Percentiles rank a stretch among this genome's conserved stretches.
phyloP scores from a whole-genome alignment of 2,888 invertebrate species.

The Lissocephala sabroskyi region DNA sequence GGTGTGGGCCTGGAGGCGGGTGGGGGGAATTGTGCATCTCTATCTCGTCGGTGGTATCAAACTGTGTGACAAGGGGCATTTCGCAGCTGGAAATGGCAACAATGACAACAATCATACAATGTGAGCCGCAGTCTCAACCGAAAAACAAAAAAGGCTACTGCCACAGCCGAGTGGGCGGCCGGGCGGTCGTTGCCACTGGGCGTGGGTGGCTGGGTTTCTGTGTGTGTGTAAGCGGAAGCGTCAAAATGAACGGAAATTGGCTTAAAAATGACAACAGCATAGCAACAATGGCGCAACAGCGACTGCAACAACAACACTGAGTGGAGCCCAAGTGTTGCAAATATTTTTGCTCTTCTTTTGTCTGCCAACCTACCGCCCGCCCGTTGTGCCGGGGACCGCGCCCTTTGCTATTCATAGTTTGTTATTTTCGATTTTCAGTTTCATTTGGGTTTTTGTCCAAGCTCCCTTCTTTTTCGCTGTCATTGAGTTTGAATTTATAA shows the following conservation, averaged over 20 bases:
- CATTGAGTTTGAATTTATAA: conserved; percentile 34
- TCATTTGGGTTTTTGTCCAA: conserved; percentile 8
- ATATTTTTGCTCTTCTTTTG: conserved; percentile 5
- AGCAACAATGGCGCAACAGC: conserved; percentile 22
- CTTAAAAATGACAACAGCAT: conserved; percentile 60
- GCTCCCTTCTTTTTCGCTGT: conserved; percentile 19
- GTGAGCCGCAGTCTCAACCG: conserved; percentile 29
- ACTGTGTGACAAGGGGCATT: no score
- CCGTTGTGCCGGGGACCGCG: background rate
- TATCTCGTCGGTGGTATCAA: no score
- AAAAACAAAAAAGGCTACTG: conserved; percentile 31
- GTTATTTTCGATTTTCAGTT: conserved; percentile 19
- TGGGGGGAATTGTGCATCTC: no score
- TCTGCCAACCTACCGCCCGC: background rate
- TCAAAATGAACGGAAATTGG: conserved; percentile 65
- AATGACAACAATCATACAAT: no score
- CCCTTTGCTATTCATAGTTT: conserved; percentile 19
- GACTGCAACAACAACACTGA: conserved; percentile 20
- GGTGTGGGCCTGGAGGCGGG: no score
- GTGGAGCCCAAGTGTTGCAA: conserved; percentile 14
- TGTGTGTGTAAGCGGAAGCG: conserved; percentile 43
- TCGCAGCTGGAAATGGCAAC: no score
- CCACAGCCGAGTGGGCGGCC: no score
- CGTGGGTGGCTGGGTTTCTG: conserved; percentile 1
- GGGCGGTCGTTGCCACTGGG: background rate